These are phyloP conservation scores for Cygnus buccinator DNA, from an alignment of 2,113 vertebrate species.

Conservation along the genomic window DNA sequence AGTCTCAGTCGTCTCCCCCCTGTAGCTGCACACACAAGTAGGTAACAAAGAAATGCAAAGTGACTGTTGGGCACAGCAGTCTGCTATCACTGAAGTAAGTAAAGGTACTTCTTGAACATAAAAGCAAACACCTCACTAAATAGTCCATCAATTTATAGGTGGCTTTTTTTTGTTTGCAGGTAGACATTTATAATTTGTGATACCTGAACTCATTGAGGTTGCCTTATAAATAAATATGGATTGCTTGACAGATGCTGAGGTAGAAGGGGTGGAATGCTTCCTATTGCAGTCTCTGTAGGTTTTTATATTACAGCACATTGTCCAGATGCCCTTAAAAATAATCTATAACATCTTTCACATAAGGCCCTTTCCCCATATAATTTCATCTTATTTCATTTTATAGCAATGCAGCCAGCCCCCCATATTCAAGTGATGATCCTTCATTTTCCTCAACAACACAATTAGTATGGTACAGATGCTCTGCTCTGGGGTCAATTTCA, in stretches of 20 bases:
- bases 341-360: neutral
- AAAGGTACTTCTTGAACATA: neutral
- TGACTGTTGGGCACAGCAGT: neutral
- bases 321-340: neutral
- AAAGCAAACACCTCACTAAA: neutral
- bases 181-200: neutral
- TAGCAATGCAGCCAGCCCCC: neutral
- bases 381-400: neutral
- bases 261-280: neutral
- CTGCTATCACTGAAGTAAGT: neutral
- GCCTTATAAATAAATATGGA: neutral
- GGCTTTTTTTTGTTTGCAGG: neutral
- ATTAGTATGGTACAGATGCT: neutral
- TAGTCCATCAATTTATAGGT: neutral
- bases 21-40: neutral
- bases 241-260: neutral
- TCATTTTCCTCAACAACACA: neutral
- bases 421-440: neutral
- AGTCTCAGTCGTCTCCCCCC: neutral
- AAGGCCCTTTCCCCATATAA: neutral
- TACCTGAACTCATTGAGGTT: neutral
- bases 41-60: neutral
- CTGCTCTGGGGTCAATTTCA: slow-evolving; percentile 12
- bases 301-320: neutral
- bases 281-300: neutral